A percentile compares a stretch with the other conserved stretches of the same genome.
phyloP scores from a whole-genome alignment of 2,113 vertebrate genomes.

The Mionectes macconnelli region DNA sequence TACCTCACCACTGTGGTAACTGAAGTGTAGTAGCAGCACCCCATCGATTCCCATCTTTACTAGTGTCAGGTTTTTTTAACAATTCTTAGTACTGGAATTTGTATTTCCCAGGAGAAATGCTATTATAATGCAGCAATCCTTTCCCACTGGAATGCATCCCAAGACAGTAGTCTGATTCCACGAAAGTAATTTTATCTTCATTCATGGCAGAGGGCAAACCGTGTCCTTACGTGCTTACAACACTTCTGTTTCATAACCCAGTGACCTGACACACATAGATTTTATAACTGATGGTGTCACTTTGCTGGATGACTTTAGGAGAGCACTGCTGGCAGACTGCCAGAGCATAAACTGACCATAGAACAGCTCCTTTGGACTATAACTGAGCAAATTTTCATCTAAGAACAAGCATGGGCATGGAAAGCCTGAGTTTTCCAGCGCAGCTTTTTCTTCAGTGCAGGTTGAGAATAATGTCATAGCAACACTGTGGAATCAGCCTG shows the following conservation, averaged over 20 bases:
- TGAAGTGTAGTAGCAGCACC: neutral
- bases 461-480: neutral
- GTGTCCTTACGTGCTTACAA: neutral
- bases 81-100: neutral
- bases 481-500: neutral
- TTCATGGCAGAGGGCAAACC: neutral
- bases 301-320: neutral
- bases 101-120: neutral
- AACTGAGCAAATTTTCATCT: neutral
- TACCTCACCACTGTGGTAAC: accelerated
- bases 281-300: neutral
- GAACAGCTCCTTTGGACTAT: neutral
- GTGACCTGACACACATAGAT: conserved; percentile 25
- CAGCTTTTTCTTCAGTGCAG: neutral
- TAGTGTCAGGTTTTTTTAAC: neutral
- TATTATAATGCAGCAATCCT: neutral
- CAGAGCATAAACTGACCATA: neutral
- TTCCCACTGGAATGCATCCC: neutral
- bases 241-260: conserved; percentile 8
- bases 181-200: neutral
- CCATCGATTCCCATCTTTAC: neutral
- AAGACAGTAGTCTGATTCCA: neutral
- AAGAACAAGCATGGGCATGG: neutral
- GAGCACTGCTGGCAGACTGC: neutral
- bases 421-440: neutral